These are phyloP conservation scores for human (Homo sapiens) DNA, from an alignment of 2,113 vertebrate species.

Conservation along the genomic window GRCh38 chr12:65494501-65495000, in stretches of 20 bases:
- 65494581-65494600: conserved; percentile 24
- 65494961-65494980: conserved; percentile 8
- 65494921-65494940: conserved; percentile 34
- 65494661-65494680: conserved; percentile 5
- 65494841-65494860: conserved; percentile 64
- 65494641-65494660: conserved; percentile 69
- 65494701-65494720: conserved; percentile 60
- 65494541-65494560: conserved; percentile 35
- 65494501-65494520: conserved; percentile 17
- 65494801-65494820: conserved; percentile 78
- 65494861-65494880: conserved; percentile 71
- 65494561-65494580: conserved; percentile 48
- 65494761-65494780: conserved; percentile 62
- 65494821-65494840: conserved; percentile 72
- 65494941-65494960: background rate
- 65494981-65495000: background rate
- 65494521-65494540: conserved; percentile 37
- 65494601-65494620: background rate
- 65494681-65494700: conserved; percentile 62
- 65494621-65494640: background rate
- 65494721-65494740: conserved; percentile 74
- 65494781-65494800: conserved; percentile 70
- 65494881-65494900: background rate
- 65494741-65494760: conserved; percentile 58
- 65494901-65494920: conserved; percentile 26